These are phyloP conservation scores for Drosophila silvestris DNA, from an alignment of 2,888 invertebrate species.

Conservation along the genomic window DNA sequence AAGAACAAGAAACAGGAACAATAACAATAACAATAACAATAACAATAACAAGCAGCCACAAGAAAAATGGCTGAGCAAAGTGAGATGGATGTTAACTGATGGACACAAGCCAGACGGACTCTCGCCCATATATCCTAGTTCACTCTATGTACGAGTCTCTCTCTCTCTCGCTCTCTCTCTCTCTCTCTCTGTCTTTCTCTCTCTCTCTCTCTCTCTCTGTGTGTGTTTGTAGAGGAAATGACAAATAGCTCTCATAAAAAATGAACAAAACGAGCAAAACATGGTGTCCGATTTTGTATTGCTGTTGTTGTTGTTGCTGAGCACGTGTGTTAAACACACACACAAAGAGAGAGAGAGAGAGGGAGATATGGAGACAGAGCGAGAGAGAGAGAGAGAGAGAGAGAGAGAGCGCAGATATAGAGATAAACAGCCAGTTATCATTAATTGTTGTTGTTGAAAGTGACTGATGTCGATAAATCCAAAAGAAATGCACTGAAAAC, in stretches of 20 bases:
- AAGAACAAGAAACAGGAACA: not conserved
- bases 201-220: too few species aligned
- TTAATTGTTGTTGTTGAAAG: slow-evolving; percentile 31
- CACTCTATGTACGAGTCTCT: too few species aligned
- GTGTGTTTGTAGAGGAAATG: slow-evolving; percentile 8
- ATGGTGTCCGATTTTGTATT: slow-evolving; percentile 6
- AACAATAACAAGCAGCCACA: slow-evolving; percentile 26
- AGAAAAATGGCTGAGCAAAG: slow-evolving; percentile 44
- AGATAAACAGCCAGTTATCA: slow-evolving; percentile 44
- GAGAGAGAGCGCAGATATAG: not conserved
- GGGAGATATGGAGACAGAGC: not conserved
- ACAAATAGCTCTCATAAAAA: slow-evolving; percentile 53
- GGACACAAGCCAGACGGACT: slow-evolving; percentile 26
- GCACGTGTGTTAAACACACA: slow-evolving; percentile 9
- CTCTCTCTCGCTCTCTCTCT: too few species aligned
- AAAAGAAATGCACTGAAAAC: slow-evolving; percentile 17
- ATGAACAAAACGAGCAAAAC: slow-evolving; percentile 25
- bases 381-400: not conserved
- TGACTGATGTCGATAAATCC: slow-evolving; percentile 17
- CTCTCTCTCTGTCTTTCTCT: too few species aligned
- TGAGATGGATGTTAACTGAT: slow-evolving; percentile 34
- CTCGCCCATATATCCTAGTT: slow-evolving; percentile 4
- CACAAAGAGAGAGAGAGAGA: not conserved
- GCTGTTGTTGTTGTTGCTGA: slow-evolving; percentile 3
- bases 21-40: slow-evolving; percentile 10